These are phyloP conservation scores for Nasonia oneida DNA, from an alignment of 2,888 invertebrate genomes.

Conservation along the genomic window DNA sequence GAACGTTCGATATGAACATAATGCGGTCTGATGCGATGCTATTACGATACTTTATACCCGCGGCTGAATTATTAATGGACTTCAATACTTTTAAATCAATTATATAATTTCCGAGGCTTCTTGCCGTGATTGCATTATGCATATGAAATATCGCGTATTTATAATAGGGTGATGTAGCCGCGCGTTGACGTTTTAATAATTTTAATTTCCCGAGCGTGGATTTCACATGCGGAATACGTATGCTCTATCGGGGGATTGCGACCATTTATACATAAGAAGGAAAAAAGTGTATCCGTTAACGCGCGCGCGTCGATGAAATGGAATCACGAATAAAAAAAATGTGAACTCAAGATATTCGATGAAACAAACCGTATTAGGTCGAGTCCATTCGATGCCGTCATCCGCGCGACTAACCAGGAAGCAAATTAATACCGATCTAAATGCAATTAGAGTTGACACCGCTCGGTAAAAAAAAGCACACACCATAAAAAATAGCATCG, in stretches of 20 bases:
- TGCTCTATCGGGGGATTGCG: background rate
- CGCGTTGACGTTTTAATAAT: background rate
- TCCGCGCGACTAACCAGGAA: background rate
- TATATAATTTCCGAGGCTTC: conserved; percentile 18
- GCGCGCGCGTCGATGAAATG: too few relatives aligned
- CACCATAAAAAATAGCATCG: background rate
- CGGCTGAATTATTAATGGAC: background rate
- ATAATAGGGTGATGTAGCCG: background rate
- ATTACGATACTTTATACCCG: conserved; percentile 33
- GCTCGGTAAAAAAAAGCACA: background rate
- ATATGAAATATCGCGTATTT: conserved; percentile 16
- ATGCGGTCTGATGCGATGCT: conserved; percentile 27
- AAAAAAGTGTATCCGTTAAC: too few relatives aligned
- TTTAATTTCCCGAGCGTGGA: background rate
- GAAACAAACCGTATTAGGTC: too few relatives aligned
- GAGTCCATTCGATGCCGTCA: too few relatives aligned
- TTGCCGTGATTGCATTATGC: conserved; percentile 40
- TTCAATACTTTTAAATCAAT: conserved; percentile 50
- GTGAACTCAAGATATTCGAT: too few relatives aligned
- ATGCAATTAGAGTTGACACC: background rate
- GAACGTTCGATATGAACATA: conserved; percentile 26
- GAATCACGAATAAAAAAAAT: too few relatives aligned
- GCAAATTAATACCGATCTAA: background rate
- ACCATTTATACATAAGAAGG: background rate
- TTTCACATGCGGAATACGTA: background rate